Conservation (phyloP, 92 coral and sea anemone species). For the Bergia sp. region DNA sequence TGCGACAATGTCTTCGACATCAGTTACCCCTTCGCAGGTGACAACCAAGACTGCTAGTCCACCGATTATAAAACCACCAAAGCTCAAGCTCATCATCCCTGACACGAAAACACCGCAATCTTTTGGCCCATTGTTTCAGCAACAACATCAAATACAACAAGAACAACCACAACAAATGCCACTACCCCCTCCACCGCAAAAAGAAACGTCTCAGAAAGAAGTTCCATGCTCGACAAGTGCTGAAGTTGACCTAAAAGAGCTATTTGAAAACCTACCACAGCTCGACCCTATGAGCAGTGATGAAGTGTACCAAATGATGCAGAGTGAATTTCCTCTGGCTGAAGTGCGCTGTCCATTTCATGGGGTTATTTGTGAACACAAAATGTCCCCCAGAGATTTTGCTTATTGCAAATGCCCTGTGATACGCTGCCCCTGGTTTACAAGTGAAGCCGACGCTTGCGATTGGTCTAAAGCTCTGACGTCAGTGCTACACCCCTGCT, state of each 20-base stretch:
- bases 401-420: constrained; percentile 38
- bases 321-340: constrained; percentile 38
- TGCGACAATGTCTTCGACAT: constrained; percentile 31
- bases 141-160: constrained; percentile 29
- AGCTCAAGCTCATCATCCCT: constrained; percentile 35
- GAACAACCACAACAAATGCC: constrained; percentile 34
- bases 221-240: constrained; percentile 28
- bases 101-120: constrained; percentile 32
- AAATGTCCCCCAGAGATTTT: constrained; percentile 32
- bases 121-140: constrained; percentile 30
- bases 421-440: constrained; percentile 30
- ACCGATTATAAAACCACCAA: constrained; percentile 27
- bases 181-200: constrained; percentile 28
- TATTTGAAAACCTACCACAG: constrained; percentile 29
- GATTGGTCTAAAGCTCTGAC: constrained; percentile 36
- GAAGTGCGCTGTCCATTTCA: constrained; percentile 37
- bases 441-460: constrained; percentile 34
- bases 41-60: constrained; percentile 27
- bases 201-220: constrained; percentile 27
- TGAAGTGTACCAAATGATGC: constrained; percentile 36
- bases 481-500: constrained; percentile 35
- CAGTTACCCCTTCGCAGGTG: constrained; percentile 33
- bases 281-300: constrained; percentile 34
- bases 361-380: constrained; percentile 36
- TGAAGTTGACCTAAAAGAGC: constrained; percentile 36